These are phyloP conservation scores for Sprattus sprattus DNA, from an alignment of 2,113 vertebrate genomes.

Conservation along the genomic window DNA sequence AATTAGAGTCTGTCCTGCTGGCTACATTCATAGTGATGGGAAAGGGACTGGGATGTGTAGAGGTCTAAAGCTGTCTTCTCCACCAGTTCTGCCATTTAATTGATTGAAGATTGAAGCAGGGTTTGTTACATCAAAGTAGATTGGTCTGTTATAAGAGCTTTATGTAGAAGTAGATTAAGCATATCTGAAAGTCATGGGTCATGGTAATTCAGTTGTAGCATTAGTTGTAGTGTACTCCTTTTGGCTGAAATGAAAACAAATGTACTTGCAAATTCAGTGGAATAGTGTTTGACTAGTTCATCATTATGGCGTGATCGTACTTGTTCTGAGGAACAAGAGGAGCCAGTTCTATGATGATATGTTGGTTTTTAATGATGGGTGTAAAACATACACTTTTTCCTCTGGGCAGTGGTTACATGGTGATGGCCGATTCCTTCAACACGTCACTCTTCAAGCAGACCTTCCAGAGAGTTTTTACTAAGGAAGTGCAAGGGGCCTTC, in stretches of 20 bases:
- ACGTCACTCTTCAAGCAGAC: conserved; percentile 98
- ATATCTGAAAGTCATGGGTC: background rate
- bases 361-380: background rate
- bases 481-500: conserved; percentile 89
- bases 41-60: background rate
- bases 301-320: background rate
- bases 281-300: background rate
- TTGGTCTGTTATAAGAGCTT: background rate
- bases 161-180: background rate
- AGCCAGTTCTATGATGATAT: background rate
- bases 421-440: conserved; percentile 98
- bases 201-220: background rate
- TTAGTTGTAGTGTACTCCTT: background rate
- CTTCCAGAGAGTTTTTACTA: conserved; percentile 95
- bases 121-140: background rate
- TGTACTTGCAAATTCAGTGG: background rate
- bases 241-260: background rate
- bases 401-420: conserved; percentile 87
- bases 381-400: background rate
- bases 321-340: background rate
- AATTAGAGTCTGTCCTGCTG: background rate
- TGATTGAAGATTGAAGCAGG: background rate
- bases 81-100: background rate
- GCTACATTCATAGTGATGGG: background rate
- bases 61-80: background rate